Percentiles rank a stretch among this genome's conserved stretches.
These are phyloP conservation scores for Radopholus similis DNA, from an alignment of 1,140 invertebrate genomes.

Conservation along the genomic window DNA sequence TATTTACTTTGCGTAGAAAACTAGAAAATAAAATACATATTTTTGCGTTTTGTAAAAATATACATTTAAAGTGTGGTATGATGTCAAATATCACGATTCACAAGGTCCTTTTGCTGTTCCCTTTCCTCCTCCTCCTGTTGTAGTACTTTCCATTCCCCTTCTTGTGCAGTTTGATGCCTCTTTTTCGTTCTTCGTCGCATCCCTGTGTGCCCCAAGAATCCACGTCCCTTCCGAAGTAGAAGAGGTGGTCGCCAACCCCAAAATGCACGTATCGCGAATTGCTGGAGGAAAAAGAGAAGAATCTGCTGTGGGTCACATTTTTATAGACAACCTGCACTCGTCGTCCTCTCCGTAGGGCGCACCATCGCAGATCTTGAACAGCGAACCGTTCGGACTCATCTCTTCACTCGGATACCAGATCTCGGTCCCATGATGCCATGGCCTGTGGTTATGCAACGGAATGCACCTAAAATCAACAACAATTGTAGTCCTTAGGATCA, in stretches of 20 bases:
- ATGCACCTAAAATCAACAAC: slow-evolving; percentile 22
- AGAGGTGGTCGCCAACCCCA: slow-evolving; percentile 38
- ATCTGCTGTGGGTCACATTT: background rate
- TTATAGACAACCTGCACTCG: slow-evolving; percentile 29
- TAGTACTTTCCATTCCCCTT: background rate
- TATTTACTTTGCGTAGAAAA: background rate
- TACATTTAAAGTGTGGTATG: background rate
- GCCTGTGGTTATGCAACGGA: slow-evolving; percentile 34
- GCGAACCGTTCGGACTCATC: slow-evolving; percentile 4
- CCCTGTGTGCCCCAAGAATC: slow-evolving; percentile 30
- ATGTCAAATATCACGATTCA: background rate
- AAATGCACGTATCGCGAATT: slow-evolving; percentile 43
- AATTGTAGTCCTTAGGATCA: no score
- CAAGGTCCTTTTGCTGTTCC: background rate
- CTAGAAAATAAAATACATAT: background rate
- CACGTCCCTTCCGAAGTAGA: slow-evolving; percentile 45
- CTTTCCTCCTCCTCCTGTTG: background rate
- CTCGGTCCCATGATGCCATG: slow-evolving; percentile 50
- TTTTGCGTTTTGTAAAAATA: background rate
- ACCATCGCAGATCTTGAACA: slow-evolving; percentile 37
- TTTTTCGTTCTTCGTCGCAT: slow-evolving; percentile 5
- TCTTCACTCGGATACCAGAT: slow-evolving; percentile 40
- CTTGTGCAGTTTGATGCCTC: background rate
- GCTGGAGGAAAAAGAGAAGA: slow-evolving; percentile 18
- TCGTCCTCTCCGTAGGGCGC: slow-evolving; percentile 40